Conservation (phyloP, 2,888 invertebrate genomes). For the Caenorhabditis imperialis region DNA sequence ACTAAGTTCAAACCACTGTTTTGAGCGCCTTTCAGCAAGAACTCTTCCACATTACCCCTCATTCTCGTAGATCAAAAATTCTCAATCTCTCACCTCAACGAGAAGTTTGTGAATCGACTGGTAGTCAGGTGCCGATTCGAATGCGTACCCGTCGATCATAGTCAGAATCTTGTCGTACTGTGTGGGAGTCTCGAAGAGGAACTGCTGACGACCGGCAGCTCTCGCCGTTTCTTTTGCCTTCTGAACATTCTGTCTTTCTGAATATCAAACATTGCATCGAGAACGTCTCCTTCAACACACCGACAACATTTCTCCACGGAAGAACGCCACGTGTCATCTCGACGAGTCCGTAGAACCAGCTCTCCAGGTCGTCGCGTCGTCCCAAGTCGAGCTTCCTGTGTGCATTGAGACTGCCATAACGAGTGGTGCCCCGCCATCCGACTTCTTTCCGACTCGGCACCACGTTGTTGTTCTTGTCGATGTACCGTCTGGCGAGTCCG, state of each 20-base stretch:
- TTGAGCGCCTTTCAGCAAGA: no score
- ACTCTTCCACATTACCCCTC: no score
- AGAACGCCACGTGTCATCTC: slow-evolving; percentile 67
- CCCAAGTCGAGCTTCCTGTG: slow-evolving; percentile 63
- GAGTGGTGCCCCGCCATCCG: slow-evolving; percentile 72
- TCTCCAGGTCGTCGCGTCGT: slow-evolving; percentile 67
- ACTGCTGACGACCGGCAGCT: slow-evolving; percentile 47
- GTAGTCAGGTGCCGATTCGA: slow-evolving; percentile 67
- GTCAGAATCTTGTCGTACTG: slow-evolving; percentile 62
- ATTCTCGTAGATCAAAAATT: no score
- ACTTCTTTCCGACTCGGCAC: slow-evolving; percentile 64
- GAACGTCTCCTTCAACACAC: slow-evolving; percentile 32
- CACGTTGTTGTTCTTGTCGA: slow-evolving; percentile 61
- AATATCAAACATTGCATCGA: slow-evolving; percentile 5
- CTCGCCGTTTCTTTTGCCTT: slow-evolving; percentile 60
- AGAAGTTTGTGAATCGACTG: slow-evolving; percentile 58
- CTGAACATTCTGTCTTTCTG: slow-evolving; percentile 62
- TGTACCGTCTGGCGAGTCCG: slow-evolving; percentile 64
- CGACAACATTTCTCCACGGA: slow-evolving; percentile 68
- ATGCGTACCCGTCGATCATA: slow-evolving; percentile 65
- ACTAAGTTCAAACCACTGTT: no score
- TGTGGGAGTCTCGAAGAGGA: slow-evolving; percentile 63
- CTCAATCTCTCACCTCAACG: slow-evolving; percentile 50
- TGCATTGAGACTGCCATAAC: slow-evolving; percentile 67
- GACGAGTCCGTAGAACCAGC: slow-evolving; percentile 70